phyloP scores from a whole-genome alignment of 2,113 vertebrate species.

The Vidua macroura region DNA sequence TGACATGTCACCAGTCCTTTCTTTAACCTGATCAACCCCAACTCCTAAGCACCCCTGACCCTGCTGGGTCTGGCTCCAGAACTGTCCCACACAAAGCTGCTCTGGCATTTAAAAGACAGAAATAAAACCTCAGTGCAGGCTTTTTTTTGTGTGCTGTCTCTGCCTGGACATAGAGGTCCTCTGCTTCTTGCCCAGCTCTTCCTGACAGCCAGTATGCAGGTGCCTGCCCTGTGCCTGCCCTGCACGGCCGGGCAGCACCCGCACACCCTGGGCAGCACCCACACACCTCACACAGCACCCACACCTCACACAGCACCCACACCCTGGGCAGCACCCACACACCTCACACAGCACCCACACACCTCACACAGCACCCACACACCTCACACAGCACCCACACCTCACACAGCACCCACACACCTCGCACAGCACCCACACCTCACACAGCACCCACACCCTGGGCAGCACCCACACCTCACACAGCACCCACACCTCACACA shows the following conservation, averaged over 20 bases:
- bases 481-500: background rate
- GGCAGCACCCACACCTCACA: too few relatives aligned
- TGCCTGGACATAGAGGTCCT: background rate
- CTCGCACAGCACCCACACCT: background rate
- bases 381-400: too few relatives aligned
- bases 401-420: background rate
- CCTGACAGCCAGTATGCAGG: background rate
- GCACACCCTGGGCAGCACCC: background rate
- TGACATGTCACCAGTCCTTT: background rate
- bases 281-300: too few relatives aligned
- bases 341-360: background rate
- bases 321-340: background rate
- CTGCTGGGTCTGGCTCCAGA: background rate
- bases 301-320: background rate
- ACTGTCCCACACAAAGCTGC: background rate
- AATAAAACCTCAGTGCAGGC: background rate
- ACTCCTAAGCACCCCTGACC: background rate
- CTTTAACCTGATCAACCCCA: background rate
- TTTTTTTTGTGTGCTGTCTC: background rate
- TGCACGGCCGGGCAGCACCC: rapidly evolving
- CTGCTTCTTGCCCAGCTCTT: background rate
- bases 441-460: too few relatives aligned
- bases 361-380: background rate
- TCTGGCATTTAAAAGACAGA: background rate
- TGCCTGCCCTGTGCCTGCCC: background rate